Evolutionary conservation across 2,113 vertebrate species (phyloP), one percentile per base, ranked within the genome.

Genomic region (Condylura cristata): DNA sequence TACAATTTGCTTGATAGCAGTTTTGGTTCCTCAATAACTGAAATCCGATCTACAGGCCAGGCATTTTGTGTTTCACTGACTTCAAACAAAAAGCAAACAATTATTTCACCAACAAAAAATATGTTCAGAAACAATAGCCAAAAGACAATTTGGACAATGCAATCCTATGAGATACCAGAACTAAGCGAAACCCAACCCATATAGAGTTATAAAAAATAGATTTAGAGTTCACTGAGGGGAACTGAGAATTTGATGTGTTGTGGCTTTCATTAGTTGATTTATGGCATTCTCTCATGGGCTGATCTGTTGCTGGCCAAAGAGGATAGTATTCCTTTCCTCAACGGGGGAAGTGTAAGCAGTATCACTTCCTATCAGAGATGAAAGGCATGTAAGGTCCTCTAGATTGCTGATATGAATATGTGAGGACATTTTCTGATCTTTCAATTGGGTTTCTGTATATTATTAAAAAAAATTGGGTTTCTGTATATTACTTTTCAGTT

Each of bases 1-100:
- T 80, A 87, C 37, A 70, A 70, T 61, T 93, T 61, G 83, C 26
- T 94, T 18, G 81, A 1, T n/a, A 91, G 74, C 51, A 53, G 81
- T 78, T 89, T 58, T 82, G 41, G 11, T 60, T 61, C 76, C 37
- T 75, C n/a, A 80, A 32, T 71, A 83, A 92, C 44, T 95, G 4
- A 30, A 92, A 86, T 75, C 48, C 85, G 30, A 94, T 86, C 44
- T 74, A 68, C 9, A 85, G 20, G 48, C 41, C 41, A 68, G n/a
- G 90, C 11, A 86, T 56, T 84, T 86, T 61, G 89, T 92, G 58
- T 81, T 61, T 61, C 10, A 30, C 8, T 28, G 68, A 41, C 4
- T 26, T 71, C 39, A 39, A 71, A 71, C 37, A 41, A 71, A 71
- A 41, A 71, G 34, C 68, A 71, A 41, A 10, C 17, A 39, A 13